Base-by-base conservation (phyloP, 1,140 invertebrate species). In the Cydia amplana region DNA sequence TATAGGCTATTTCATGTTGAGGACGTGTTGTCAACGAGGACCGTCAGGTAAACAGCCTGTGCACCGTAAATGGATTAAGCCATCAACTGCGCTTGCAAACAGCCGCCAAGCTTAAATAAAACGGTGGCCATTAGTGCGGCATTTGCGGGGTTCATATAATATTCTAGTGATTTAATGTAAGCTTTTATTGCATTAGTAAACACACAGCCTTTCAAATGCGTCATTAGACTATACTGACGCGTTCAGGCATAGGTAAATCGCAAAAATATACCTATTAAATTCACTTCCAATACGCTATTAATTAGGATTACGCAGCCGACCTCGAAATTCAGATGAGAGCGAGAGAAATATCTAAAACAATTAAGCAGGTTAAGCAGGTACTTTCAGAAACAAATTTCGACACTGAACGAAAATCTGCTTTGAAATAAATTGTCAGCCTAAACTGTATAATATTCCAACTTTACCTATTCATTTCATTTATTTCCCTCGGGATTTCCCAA, bases 1-100 rank as follows among this genome's bases (percentile, higher is more conserved):
- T 18, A 10, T n/a, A 23, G 55, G 9, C 55, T 12, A 20, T 60
- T 20, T 3, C 55, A 60, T 60, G 55, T 60, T 60, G 20, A 9
- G 55, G 55, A 18, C 20, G 55, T 7, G 55, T 60, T 60, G 55
- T 60, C 55, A 60, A 60, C 55, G 55, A 23, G 55, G 55, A 12
- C n/a, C 51, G 51, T 23, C 20, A 60, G 55, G 55, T 23, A 60
- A 60, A 60, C 55, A 60, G 55, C 18, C 55, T 23, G n/a, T 23
- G 55, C 55, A 60, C 7, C 55, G 20, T 60, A 60, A 60, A 60
- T 60, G 55, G 55, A 60, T 60, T 60, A 60, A 60, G 55, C 55
- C 55, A 60, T 60, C 55, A 60, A 60, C 55, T 60, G 55, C 20
- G 55, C 55, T 49, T 60, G 55, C 55, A 60, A 60, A 60, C 55